Conservation (phyloP, 1,140 invertebrate species). For the Meloidogyne floridensis region DNA sequence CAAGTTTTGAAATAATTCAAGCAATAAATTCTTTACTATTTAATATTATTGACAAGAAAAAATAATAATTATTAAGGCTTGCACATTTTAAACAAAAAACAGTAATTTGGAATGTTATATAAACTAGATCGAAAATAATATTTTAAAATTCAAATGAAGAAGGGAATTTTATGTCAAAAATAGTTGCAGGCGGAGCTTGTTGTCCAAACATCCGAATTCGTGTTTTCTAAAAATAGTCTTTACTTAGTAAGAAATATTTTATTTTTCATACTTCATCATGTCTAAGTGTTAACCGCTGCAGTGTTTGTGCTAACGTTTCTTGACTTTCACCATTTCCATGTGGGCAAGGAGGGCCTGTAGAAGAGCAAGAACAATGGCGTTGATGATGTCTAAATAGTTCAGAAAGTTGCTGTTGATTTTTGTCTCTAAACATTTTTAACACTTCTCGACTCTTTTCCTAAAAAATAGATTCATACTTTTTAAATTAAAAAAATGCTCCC, state of each 20-base stretch:
- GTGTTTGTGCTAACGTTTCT: conserved; percentile 29
- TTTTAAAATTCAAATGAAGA: conserved; percentile 31
- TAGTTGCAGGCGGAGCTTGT: conserved; percentile 26
- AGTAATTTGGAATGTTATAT: too few species aligned
- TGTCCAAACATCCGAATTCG: conserved; percentile 47
- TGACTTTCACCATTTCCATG: conserved; percentile 12
- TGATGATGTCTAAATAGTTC: conserved; percentile 28
- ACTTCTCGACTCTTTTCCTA: conserved; percentile 49
- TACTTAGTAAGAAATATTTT: conserved; percentile 2
- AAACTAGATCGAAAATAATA: neutral
- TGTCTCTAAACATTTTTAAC: conserved; percentile 39
- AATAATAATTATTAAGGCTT: too few species aligned
- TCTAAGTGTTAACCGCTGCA: conserved; percentile 37
- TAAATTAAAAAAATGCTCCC: neutral
- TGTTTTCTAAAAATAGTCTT: conserved; percentile 21
- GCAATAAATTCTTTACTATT: too few species aligned
- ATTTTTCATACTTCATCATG: conserved; percentile 35
- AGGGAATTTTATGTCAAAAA: conserved; percentile 46
- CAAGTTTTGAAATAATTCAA: too few species aligned
- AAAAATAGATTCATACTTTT: conserved; percentile 24
- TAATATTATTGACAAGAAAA: too few species aligned
- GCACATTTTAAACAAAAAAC: too few species aligned
- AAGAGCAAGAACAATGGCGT: conserved; percentile 20
- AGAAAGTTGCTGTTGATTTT: conserved; percentile 44
- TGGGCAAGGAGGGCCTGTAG: neutral